A percentile compares a stretch with the other conserved stretches of the same genome.
Conservation (phyloP, 1,140 invertebrate genomes). For the Rhopalosiphum padi region DNA sequence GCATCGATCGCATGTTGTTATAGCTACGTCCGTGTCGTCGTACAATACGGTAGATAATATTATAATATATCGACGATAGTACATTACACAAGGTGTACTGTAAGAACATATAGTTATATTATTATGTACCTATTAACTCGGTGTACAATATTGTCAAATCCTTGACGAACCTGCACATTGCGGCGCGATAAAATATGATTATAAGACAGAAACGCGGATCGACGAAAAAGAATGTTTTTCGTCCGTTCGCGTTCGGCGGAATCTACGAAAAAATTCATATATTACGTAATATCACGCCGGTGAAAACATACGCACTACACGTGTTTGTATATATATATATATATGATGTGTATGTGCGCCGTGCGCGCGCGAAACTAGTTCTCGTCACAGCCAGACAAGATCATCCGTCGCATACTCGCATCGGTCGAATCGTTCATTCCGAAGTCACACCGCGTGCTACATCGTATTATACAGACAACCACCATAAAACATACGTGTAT, state of each 20-base stretch:
- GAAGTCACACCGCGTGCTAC: slow-evolving; percentile 1
- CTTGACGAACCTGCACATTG: not conserved
- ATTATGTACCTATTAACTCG: not conserved
- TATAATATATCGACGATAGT: not conserved
- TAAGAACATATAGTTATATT: too few species aligned
- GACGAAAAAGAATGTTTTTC: not conserved
- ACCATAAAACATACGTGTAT: not conserved
- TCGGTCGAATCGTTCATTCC: not conserved
- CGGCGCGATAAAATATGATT: not conserved
- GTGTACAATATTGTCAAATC: not conserved
- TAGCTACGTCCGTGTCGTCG: not conserved
- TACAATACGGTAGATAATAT: not conserved
- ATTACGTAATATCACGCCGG: not conserved
- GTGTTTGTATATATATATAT: not conserved
- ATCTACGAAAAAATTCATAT: too few species aligned
- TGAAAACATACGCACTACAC: not conserved
- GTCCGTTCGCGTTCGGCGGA: too few species aligned
- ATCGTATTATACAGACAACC: not conserved
- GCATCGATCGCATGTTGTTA: not conserved
- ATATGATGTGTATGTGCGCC: not conserved
- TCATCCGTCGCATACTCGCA: not conserved
- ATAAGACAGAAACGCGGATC: not conserved
- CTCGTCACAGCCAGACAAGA: not conserved
- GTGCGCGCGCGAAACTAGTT: not conserved
- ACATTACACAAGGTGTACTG: too few species aligned